Conservation (phyloP, 2,113 vertebrate genomes). For the Euleptes europaea region DNA sequence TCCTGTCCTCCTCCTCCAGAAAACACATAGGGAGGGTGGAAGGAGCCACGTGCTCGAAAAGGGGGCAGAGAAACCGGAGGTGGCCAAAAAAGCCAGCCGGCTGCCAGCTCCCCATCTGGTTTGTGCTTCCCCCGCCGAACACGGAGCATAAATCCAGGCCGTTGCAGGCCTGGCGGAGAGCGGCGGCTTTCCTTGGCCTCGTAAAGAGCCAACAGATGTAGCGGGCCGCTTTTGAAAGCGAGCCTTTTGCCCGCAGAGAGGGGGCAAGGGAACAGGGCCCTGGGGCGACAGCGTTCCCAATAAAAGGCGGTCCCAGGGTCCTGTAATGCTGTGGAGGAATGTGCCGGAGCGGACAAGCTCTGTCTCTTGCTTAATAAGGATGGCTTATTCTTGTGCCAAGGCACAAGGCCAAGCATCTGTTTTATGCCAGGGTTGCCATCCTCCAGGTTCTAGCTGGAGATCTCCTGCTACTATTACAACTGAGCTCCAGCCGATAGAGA, state of each 20-base stretch:
- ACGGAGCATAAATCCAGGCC: constrained; percentile 22
- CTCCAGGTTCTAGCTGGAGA: too few relatives aligned
- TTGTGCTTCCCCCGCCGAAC: constrained; percentile 8
- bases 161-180: background rate
- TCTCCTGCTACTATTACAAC: too few relatives aligned
- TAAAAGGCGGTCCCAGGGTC: background rate
- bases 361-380: background rate
- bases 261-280: background rate
- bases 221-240: background rate
- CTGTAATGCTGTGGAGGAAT: background rate
- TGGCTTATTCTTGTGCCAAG: background rate
- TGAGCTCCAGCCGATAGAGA: too few relatives aligned
- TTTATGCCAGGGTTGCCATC: background rate
- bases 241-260: background rate
- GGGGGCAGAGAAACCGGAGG: background rate
- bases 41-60: background rate
- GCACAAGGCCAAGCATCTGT: background rate
- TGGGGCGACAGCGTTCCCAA: background rate
- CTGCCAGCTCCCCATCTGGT: constrained; percentile 29
- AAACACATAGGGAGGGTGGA: background rate
- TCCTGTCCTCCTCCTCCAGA: background rate
- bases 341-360: too few relatives aligned
- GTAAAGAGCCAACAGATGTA: constrained; percentile 4
- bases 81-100: background rate
- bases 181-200: constrained; percentile 6